Base-by-base conservation (phyloP, 2,888 invertebrate genomes). In the Gastrophysa polygoni region DNA sequence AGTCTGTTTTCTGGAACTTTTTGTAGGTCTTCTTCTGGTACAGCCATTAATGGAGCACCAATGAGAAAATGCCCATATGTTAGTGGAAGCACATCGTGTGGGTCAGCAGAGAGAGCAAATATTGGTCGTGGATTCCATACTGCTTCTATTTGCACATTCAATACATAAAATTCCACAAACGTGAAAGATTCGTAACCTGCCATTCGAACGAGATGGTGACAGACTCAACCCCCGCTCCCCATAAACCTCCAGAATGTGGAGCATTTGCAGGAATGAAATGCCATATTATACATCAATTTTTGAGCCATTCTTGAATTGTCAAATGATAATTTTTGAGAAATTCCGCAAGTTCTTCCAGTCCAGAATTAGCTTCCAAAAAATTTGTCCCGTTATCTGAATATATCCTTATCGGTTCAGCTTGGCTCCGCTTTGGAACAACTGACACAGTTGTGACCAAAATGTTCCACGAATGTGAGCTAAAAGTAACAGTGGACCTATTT, bases 121-220 rank as follows among this genome's bases (percentile, higher is more conserved):
- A 77, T 48, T 1, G 75, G 77, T 21, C 77, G 52, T 0, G 72
- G 76, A 52, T 77, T 77, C 11, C 73, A 59, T 20, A 69, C 64
- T 1, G 71, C 72, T 57, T 77, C 75, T 8, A 76, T 69, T 56
- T 73, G 73, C 7, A 51, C 55, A 0, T 71, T 32, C 5, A 75
- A 14, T 1, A 74, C 77, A 5, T 61, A 17, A 32, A 74, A 67
- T 49, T 78, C 73, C 57, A 76, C 73, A 50, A 64, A 73, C 0
- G 68, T 77, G 8, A 77, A 52, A 11, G 34, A 46, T 5, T 59
- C 5, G 16, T 68, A 59, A 0, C 73, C 71, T 4, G 73, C 59
- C 1, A 21, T 50, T 21, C 72, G 63, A n/a, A 63, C 62, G n/a
- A 77, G 28, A 57, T 74, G 76, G 50, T 61, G 57, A 68, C 64